These are phyloP conservation scores for Athene cunicularia DNA, from an alignment of 2,113 vertebrate genomes.

Conservation along the genomic window DNA sequence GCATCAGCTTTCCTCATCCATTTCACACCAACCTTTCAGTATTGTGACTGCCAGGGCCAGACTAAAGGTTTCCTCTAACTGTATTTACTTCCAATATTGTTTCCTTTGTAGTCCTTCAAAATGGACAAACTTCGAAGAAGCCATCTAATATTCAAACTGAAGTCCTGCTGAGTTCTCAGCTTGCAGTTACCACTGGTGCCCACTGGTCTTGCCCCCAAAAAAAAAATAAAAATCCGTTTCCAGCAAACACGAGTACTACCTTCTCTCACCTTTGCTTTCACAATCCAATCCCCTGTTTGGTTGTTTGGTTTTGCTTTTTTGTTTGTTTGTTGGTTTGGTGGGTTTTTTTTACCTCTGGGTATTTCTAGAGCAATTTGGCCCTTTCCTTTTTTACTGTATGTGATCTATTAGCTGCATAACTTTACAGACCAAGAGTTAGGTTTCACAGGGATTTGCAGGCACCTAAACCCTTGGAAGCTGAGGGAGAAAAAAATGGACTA, in stretches of 20 bases:
- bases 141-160: background rate
- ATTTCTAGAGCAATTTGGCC: background rate
- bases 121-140: background rate
- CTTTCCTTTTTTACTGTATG: background rate
- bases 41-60: fast-evolving
- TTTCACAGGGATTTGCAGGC: background rate
- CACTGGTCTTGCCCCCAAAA: background rate
- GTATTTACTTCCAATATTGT: background rate
- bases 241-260: background rate
- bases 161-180: background rate
- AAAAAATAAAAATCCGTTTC: background rate
- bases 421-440: background rate
- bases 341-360: background rate
- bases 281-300: background rate
- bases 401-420: background rate
- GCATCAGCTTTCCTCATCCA: background rate
- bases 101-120: background rate
- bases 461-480: background rate
- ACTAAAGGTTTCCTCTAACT: background rate
- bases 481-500: background rate
- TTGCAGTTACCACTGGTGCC: background rate
- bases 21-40: background rate
- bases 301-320: background rate
- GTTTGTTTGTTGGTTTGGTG: no score
- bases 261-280: background rate